Percentiles rank a stretch among this genome's conserved stretches.
Evolutionary conservation across 2,113 vertebrate genomes (phyloP).

Genomic region (Gymnocephalus cernua): DNA sequence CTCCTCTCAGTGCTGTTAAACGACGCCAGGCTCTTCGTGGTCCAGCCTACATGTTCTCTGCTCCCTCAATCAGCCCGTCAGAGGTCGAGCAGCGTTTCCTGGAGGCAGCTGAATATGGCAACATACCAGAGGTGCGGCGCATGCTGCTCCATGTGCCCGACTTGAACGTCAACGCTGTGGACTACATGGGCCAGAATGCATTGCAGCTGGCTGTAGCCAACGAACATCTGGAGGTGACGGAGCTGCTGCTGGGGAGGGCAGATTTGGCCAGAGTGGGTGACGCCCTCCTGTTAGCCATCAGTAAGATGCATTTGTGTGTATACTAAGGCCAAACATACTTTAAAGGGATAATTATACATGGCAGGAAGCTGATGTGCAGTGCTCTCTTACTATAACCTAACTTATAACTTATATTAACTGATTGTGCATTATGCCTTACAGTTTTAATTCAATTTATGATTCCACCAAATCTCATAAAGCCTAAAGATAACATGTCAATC

Average conservation of each 20-base stretch:
- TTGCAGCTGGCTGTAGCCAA: conserved; percentile 95
- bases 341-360: background rate
- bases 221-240: conserved; percentile 95
- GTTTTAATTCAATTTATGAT: background rate
- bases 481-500: background rate
- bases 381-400: too few relatives aligned
- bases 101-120: conserved; percentile 97
- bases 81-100: conserved; percentile 94
- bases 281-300: conserved; percentile 94
- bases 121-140: conserved; percentile 95
- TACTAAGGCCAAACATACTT: background rate
- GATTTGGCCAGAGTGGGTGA: conserved; percentile 95
- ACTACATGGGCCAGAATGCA: conserved; percentile 98
- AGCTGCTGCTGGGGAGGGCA: conserved; percentile 92
- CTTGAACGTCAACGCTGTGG: conserved; percentile 96
- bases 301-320: conserved; percentile 72
- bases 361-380: background rate
- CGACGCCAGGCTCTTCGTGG: conserved; percentile 92
- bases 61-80: conserved; percentile 88
- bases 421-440: background rate
- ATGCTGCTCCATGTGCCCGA: conserved; percentile 94
- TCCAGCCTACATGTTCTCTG: conserved; percentile 97
- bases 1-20: conserved; percentile 89
- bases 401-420: background rate
- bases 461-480: background rate